Conservation (phyloP, 2,113 vertebrate genomes). For the Trichomycterus rosablanca region DNA sequence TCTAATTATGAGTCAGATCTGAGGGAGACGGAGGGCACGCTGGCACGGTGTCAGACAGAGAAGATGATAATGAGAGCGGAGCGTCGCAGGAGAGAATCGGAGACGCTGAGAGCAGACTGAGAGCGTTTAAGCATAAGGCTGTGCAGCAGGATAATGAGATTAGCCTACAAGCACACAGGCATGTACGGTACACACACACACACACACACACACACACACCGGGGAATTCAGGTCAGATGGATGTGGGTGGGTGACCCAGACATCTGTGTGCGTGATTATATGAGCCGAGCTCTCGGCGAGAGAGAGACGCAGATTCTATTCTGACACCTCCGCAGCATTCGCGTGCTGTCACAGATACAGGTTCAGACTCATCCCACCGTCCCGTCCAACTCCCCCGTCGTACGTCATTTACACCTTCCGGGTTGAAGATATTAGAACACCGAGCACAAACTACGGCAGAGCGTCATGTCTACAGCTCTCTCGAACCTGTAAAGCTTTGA, state of each 20-base stretch:
- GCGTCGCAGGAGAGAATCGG: too few relatives aligned
- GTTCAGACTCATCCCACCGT: background rate
- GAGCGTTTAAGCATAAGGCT: constrained; percentile 32
- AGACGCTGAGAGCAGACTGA: constrained; percentile 48
- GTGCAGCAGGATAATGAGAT: constrained; percentile 69
- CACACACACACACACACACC: constrained; percentile 55
- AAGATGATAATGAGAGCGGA: constrained; percentile 15
- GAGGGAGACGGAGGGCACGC: too few relatives aligned
- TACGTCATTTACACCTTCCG: background rate
- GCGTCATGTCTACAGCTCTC: too few relatives aligned
- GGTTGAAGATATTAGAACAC: background rate
- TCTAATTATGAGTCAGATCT: constrained; percentile 21
- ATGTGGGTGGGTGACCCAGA: constrained; percentile 73
- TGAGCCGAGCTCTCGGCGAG: constrained; percentile 45
- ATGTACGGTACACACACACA: constrained; percentile 59
- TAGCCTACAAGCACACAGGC: constrained; percentile 51
- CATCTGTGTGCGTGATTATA: constrained; percentile 67
- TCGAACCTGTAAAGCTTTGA: too few relatives aligned
- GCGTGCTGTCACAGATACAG: constrained; percentile 16
- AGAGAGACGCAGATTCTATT: constrained; percentile 59
- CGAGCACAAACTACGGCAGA: background rate
- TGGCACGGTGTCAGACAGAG: background rate
- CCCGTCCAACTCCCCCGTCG: too few relatives aligned
- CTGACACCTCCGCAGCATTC: too few relatives aligned
- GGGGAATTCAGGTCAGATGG: constrained; percentile 74